Evolutionary conservation across 2,797 vertebrate genomes (phyloP).

Genomic region (Sphaeramia orbicularis): DNA sequence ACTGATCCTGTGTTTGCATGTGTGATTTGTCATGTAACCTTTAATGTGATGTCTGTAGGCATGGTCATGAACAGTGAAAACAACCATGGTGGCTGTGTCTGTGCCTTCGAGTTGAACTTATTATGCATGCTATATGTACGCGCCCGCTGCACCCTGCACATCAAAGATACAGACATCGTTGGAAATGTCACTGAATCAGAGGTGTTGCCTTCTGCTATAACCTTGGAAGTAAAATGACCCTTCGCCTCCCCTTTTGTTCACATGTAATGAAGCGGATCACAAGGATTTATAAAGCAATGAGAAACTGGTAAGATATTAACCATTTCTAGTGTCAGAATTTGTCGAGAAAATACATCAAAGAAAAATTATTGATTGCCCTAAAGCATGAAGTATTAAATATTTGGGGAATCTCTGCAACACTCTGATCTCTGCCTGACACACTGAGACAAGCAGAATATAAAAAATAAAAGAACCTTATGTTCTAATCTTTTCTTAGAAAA

Average conservation of each 20-base stretch:
- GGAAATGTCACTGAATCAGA: slow-evolving; percentile 45
- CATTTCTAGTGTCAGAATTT: not conserved
- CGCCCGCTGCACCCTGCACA: slow-evolving; percentile 10
- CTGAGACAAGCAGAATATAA: slow-evolving; percentile 21
- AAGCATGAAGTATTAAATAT: slow-evolving; percentile 37
- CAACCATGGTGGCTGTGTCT: not conserved
- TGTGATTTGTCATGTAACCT: not conserved
- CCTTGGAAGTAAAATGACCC: slow-evolving; percentile 16
- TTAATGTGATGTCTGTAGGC: not conserved
- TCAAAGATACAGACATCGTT: slow-evolving; percentile 40
- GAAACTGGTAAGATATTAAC: not conserved
- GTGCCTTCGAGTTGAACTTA: slow-evolving; percentile 22
- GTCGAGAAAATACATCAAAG: slow-evolving; percentile 39
- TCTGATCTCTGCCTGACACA: slow-evolving; percentile 19
- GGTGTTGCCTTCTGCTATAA: slow-evolving; percentile 11
- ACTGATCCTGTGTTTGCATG: slow-evolving; percentile 3
- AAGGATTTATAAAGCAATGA: not conserved
- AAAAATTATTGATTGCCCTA: slow-evolving; percentile 21
- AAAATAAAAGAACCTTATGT: slow-evolving; percentile 26
- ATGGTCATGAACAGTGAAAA: slow-evolving; percentile 14
- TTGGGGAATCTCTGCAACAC: slow-evolving; percentile 4
- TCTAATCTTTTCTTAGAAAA: slow-evolving; percentile 17
- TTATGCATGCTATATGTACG: slow-evolving; percentile 35
- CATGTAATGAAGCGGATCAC: not conserved
- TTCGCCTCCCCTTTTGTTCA: not conserved